Evolutionary conservation across 2,797 vertebrate species (phyloP), one percentile per base, ranked within the genome.

Genomic region (Xenentodon cancila): DNA sequence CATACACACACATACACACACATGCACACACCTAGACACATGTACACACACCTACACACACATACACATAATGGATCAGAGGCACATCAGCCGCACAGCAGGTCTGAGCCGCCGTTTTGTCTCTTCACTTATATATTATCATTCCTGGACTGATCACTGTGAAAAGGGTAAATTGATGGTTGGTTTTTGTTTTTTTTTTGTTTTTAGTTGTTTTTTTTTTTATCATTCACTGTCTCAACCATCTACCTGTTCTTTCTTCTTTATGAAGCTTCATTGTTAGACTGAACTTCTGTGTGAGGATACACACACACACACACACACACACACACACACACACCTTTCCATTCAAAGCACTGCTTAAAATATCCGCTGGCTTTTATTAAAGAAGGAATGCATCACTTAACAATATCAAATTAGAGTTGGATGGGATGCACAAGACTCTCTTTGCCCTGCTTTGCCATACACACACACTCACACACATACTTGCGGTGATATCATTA

Each of bases 321-420:
- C 19, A 68, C 66, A 50, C 40, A 27, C 54, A 56, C 46, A 64
- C 57, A 32, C 30, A 3, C n/a, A n/a, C 17, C 3, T 12, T 46
- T 48, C 34, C 64, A 70, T 78, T 76, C 71, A 75, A 48, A 55
- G 40, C n/a, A 11, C 40, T 44, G 27, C 40, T 78, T 64, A 71
- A 68, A 63, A 70, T 77, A 71, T 81, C 75, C 67, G 75, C 73
- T 79, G 81, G 75, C 27, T 86, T 79, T 75, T 85, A 80, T 87
- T 85, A 86, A 88, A 77, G 64, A 62, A 77, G 72, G 77, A 86
- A 87, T 88, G 80, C 79, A 85, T 89, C 80, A 80, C 70, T 86
- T 88, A 80, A 80, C 75, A 75, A 77, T 65, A 81, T 87, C 72
- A 79, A 88, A 91, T 88, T 80, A 85, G 45, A 30, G 40, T 48